Conservation (phyloP, 2,797 vertebrate genomes). For the Pangasius djambal region DNA sequence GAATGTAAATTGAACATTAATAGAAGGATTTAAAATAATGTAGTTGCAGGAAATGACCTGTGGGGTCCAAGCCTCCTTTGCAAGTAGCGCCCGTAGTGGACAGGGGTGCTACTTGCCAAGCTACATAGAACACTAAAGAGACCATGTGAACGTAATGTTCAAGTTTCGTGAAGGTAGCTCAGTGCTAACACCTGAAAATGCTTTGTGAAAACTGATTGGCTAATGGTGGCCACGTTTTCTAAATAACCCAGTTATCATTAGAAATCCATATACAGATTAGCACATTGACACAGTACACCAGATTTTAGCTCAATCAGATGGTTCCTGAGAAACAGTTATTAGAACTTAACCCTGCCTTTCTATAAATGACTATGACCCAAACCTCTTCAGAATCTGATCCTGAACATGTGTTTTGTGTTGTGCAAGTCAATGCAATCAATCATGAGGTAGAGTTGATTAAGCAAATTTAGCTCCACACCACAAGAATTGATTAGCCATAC, state of each 20-base stretch:
- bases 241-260: background rate
- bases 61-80: background rate
- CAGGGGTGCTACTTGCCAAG: background rate
- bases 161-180: background rate
- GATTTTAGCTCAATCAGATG: background rate
- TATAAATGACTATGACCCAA: too few relatives aligned
- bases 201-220: background rate
- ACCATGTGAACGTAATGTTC: background rate
- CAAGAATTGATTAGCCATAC: background rate
- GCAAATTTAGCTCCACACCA: background rate
- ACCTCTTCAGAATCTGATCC: background rate
- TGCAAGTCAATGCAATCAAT: background rate
- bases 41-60: background rate
- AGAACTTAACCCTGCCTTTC: background rate
- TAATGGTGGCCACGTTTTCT: background rate
- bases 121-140: background rate
- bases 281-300: background rate
- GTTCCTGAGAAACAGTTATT: background rate
- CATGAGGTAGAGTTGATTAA: background rate
- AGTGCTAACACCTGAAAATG: background rate
- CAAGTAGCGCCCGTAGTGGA: background rate
- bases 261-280: background rate
- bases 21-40: background rate
- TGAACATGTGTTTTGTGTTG: background rate
- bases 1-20: background rate